These are phyloP conservation scores for Lysandra coridon DNA, from an alignment of 2,888 invertebrate genomes.

Conservation along the genomic window DNA sequence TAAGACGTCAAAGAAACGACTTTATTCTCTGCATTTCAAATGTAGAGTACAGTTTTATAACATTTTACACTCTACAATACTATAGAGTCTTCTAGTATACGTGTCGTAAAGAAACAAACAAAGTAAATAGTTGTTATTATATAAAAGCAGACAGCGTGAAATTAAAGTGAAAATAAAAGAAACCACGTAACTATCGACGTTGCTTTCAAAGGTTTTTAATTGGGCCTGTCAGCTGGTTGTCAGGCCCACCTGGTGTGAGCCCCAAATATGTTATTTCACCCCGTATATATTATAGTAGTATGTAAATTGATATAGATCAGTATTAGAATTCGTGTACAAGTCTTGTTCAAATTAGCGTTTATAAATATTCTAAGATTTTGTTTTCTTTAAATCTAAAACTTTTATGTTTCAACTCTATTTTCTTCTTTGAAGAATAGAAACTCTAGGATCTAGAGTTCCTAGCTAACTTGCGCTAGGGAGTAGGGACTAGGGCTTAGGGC, in stretches of 20 bases:
- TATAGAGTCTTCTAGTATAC: background rate
- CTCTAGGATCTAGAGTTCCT: too few relatives aligned
- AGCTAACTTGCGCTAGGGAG: too few relatives aligned
- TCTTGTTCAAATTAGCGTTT: background rate
- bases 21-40: too few relatives aligned
- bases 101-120: background rate
- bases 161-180: slow-evolving; percentile 22
- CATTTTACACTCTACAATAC: background rate
- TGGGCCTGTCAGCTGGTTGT: slow-evolving; percentile 7
- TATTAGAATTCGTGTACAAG: background rate
- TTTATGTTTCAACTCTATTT: too few relatives aligned
- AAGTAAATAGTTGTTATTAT: slow-evolving; percentile 5
- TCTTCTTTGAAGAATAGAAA: too few relatives aligned
- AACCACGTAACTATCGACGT: slow-evolving; percentile 4
- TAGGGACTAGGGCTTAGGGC: too few relatives aligned
- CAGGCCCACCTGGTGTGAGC: background rate
- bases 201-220: slow-evolving; percentile 10
- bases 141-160: slow-evolving; percentile 18
- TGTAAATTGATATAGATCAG: background rate
- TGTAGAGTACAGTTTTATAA: background rate
- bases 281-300: background rate
- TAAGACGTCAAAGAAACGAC: too few relatives aligned
- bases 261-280: background rate
- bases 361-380: too few relatives aligned
- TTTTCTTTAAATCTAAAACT: too few relatives aligned